These are phyloP conservation scores for Digitonthophagus gazella DNA, from an alignment of 2,888 invertebrate genomes.

Conservation along the genomic window DNA sequence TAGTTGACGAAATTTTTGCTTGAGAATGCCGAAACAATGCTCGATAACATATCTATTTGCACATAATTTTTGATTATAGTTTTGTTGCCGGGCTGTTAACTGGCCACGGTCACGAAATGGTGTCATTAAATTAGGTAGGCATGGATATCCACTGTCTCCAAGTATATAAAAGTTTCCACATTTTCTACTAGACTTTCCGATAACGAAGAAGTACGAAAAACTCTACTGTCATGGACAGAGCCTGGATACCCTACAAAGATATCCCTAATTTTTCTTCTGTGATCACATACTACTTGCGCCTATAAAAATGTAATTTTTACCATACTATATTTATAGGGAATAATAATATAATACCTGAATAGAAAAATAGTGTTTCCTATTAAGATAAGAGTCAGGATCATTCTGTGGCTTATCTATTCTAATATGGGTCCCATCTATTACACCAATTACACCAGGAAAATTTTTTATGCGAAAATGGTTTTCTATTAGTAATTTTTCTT, in stretches of 20 bases:
- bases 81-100: conserved; percentile 13
- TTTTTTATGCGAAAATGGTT: too few species aligned
- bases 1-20: conserved; percentile 21
- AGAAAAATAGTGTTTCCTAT: background rate
- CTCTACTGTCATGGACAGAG: conserved; percentile 29
- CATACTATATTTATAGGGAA: background rate
- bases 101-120: conserved; percentile 24
- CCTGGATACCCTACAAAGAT: conserved; percentile 28
- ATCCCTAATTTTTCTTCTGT: conserved; percentile 16
- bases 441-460: too few species aligned
- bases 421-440: background rate
- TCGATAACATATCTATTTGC: background rate
- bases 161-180: conserved; percentile 19
- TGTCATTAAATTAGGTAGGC: conserved; percentile 13
- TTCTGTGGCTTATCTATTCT: background rate
- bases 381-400: background rate
- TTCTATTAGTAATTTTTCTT: background rate
- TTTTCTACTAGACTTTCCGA: background rate
- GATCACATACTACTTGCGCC: conserved; percentile 29
- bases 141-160: conserved; percentile 28
- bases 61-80: conserved; percentile 15
- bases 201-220: conserved; percentile 25
- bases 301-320: background rate
- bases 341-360: background rate
- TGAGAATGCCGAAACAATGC: conserved; percentile 22